Evolutionary conservation across 2,797 vertebrate genomes (phyloP), one percentile per base, ranked within the genome.

Genomic region (Borostomias antarcticus): DNA sequence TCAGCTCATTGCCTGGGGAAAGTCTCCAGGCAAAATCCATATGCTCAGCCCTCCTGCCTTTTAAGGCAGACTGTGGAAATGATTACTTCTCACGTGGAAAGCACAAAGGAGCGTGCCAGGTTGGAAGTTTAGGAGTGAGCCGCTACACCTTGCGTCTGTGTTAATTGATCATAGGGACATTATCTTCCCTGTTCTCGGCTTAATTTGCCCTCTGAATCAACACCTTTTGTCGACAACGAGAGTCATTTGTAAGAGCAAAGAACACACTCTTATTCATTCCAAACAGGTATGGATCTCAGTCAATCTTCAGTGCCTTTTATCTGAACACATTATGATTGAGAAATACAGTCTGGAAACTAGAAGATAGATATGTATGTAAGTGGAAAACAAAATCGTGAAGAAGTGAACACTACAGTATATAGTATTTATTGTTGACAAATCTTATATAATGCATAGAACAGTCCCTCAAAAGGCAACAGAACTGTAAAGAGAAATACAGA

Each of bases 11-110:
- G 91, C 94, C 94, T 84, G 85, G 90, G 94, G 95, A 95, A 80
- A 86, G 89, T 94, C 94, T 90, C 79, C 85, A 80, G 94, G 94
- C 93, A 82, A 94, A 91, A 90, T 93, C 91, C 91, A 87, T 92
- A 87, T 87, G 86, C 88, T 80, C 86, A 89, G 85, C 82, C 76
- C 80, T 86, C 85, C 80, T 74, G 82, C 84, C 89, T 93, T 87
- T 86, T 93, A 92, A 89, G 85, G 66, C 86, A 85, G 84, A 85
- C 78, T 81, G 84, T 82, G 82, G 88, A 89, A 90, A 91, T 90
- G 84, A 90, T 88, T 89, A 89, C 84, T 81, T 80, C 85, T 88
- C 85, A 81, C 79, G 85, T 82, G 83, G n/a, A 84, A 84, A 90
- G 85, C 88, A 85, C 85, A 86, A 82, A 85, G 82, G 83, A 57